phyloP scores from a whole-genome alignment of 2,888 invertebrate species.

The Allolobophora icterica region DNA sequence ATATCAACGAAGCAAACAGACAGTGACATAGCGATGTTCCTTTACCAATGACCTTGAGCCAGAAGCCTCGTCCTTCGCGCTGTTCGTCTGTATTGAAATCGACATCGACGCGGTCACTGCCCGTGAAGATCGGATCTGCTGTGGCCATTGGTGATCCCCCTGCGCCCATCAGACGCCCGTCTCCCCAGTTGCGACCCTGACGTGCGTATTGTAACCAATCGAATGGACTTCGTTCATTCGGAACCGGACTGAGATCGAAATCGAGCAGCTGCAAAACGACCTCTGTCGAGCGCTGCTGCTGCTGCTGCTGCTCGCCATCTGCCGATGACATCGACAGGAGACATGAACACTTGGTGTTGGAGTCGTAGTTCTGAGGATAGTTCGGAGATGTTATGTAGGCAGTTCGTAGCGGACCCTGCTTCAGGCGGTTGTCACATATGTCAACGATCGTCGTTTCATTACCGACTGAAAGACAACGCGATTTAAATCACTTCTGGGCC shows the following conservation, averaged over 20 bases:
- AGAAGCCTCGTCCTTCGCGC: slow-evolving; percentile 26
- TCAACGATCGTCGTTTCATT: background rate
- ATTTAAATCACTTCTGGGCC: background rate
- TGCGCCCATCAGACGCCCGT: background rate
- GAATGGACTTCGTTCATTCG: slow-evolving; percentile 24
- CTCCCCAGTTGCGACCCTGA: slow-evolving; percentile 18
- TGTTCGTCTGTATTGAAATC: slow-evolving; percentile 29
- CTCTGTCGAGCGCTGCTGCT: background rate
- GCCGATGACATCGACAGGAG: background rate
- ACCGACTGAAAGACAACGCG: background rate
- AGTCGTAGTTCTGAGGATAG: slow-evolving; percentile 21
- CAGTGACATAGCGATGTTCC: background rate
- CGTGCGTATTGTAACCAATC: slow-evolving; percentile 12
- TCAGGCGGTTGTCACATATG: background rate
- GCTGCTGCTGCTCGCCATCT: no score
- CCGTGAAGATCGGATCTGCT: background rate
- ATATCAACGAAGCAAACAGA: no score
- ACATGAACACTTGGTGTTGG: slow-evolving; percentile 25
- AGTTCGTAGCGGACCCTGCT: background rate
- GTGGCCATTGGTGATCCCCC: background rate
- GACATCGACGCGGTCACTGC: background rate
- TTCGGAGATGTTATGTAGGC: slow-evolving; percentile 31
- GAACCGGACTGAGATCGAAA: slow-evolving; percentile 26
- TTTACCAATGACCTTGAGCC: slow-evolving; percentile 27
- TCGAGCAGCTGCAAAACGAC: slow-evolving; percentile 26